Conservation (phyloP, 2,113 vertebrate genomes). For the Kobus ellipsiprymnus region DNA sequence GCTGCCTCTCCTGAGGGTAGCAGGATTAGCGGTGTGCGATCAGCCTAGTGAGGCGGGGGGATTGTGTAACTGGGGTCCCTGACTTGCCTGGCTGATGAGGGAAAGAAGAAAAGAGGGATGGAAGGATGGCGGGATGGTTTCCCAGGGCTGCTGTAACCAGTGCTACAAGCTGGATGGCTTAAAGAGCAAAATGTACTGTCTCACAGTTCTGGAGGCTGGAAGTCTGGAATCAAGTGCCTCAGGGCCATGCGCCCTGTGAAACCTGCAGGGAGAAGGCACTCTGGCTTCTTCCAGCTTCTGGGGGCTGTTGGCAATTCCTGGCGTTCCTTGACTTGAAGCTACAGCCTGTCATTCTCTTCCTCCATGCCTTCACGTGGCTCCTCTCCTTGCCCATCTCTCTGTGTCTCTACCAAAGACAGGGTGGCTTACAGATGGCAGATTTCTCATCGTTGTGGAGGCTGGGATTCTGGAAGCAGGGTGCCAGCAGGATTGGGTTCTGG, state of each 20-base stretch:
- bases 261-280: neutral
- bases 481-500: neutral
- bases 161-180: rapidly evolving
- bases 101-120: neutral
- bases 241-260: rapidly evolving
- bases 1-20: rapidly evolving
- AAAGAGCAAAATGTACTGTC: neutral
- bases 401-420: neutral
- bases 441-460: neutral
- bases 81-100: rapidly evolving
- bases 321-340: rapidly evolving
- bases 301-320: rapidly evolving
- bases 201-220: neutral
- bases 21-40: neutral
- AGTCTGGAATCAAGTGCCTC: neutral
- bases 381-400: rapidly evolving
- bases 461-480: neutral
- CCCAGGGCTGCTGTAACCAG: too few species aligned
- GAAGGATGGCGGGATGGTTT: rapidly evolving
- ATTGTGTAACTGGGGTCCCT: neutral
- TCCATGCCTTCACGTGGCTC: rapidly evolving
- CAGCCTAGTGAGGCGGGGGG: rapidly evolving
- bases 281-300: too few species aligned
- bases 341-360: neutral
- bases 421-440: rapidly evolving